Evolutionary conservation across 2,797 vertebrate species (phyloP), one percentile per base, ranked within the genome.

Genomic region (Cryptoprocta ferox): DNA sequence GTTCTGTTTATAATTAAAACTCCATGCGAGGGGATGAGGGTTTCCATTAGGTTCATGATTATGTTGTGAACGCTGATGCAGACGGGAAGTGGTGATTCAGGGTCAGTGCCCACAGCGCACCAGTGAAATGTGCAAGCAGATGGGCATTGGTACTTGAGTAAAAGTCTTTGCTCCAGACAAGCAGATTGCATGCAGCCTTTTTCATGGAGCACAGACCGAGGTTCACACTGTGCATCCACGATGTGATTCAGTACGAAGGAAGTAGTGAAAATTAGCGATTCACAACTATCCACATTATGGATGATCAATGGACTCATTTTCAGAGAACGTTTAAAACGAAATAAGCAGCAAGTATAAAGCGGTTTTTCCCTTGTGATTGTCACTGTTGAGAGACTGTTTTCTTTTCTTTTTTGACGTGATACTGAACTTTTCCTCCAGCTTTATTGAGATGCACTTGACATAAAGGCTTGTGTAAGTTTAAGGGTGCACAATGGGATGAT

Each of bases 1-100:
- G 8, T 81, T 96, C 42, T 76, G 28, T 50, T 89, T 39, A 15
- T 79, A 61, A 53, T 5, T 53, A 48, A 76, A 95, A 83, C 70
- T 59, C 19, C 19, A 13, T 11, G 19, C 3, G 9, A 70, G 19
- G 11, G 48, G 26, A 70, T 71, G 66, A 84, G 76, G 19, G 37
- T 71, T 94, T 93, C 78, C 45, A 15, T 42, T 56, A 37, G 32
- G 48, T 37, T 48, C 24, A 26, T 39, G 50, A 66, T 39, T 84
- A 13, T 39, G 45, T 16, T 13, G 53, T 65, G 61, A 66, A 26
- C 14, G 32, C 42, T 26, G 32, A 18, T n/a, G 42, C 26, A 30
- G 42, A 65, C 10, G 15, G 3, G 19, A 39, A 70, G 45, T 53
- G 63, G 63, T 48, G 35, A 42, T 30, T 75, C 21, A 32, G 66